Evolutionary conservation across 1,140 invertebrate genomes (phyloP), one percentile per base, ranked within the genome.

Genomic region (Watersipora subatra): DNA sequence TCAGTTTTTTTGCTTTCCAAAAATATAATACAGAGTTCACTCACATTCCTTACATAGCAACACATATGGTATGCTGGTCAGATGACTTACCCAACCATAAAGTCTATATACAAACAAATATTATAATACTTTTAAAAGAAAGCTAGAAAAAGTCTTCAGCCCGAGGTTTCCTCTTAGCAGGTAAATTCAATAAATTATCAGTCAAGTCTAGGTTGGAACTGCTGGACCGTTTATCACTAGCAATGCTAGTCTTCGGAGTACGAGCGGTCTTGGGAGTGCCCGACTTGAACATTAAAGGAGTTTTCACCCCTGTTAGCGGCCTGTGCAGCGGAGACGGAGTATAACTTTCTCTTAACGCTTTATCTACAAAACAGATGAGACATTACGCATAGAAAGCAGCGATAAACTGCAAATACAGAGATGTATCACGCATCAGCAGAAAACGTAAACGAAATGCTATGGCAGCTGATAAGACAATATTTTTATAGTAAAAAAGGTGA

Each of bases 121-220:
- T 46, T 12, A 46, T 12, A 46, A 12, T 7, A 46, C 7, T 12
- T 12, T 46, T 46, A 12, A 46, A 26, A 59, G 26, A 29, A 24
- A 28, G 2, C 73, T 68, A 76, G 62, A 77, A 75, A 68, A 75
- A 77, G 57, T 75, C 73, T 57, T 69, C n/a, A 65, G 75, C 75
- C 62, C 30, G 70, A 56, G 68, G 64, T 29, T 72, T 17, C 67
- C 71, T 71, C 22, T 62, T 78, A 61, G 83, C 85, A 20, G 86
- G 85, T n/a, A 90, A 81, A 81, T 89, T 86, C 17, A 91, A 78
- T 28, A 91, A 80, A 80, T 90, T 86, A 75, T 90, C 88, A 7
- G 89, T 90, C 0, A 89, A 77, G 12, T 81, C 78, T 20, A 68
- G 56, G 57, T 71, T 28, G 15, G 57, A 22, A 20, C 27, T 58